Evolutionary conservation across 2,797 vertebrate genomes (phyloP).

Genomic region (Cossypha caffra): DNA sequence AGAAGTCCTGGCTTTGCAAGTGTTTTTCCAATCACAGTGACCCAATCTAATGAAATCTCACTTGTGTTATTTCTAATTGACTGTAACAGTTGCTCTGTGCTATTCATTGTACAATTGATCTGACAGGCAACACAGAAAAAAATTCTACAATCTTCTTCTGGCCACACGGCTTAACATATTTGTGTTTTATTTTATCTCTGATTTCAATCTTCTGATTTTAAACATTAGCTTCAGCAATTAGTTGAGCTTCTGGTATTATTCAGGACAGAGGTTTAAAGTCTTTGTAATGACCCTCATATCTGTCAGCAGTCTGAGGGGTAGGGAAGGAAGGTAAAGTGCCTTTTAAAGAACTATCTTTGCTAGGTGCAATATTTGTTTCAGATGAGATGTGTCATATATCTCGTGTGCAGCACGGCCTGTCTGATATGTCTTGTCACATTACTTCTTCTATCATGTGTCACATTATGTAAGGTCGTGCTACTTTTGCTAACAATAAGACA

Average conservation of each 20-base stretch:
- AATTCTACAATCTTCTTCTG: background rate
- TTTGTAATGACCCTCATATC: background rate
- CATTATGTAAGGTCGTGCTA: constrained; percentile 54
- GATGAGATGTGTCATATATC: constrained; percentile 48
- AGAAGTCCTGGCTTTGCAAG: background rate
- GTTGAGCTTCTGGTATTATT: background rate
- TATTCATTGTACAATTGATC: background rate
- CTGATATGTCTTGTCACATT: constrained; percentile 58
- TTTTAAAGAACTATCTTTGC: constrained; percentile 43
- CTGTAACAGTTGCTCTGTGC: background rate
- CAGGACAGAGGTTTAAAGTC: background rate
- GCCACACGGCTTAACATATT: background rate
- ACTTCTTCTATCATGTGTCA: constrained; percentile 46
- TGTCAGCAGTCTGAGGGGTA: background rate
- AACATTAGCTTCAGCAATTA: background rate
- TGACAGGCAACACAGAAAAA: background rate
- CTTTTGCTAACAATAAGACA: constrained; percentile 54
- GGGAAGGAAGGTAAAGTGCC: background rate
- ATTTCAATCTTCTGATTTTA: background rate
- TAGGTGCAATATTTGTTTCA: constrained; percentile 51
- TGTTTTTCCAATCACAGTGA: background rate
- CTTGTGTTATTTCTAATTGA: background rate
- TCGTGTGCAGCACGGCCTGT: background rate
- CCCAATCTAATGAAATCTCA: background rate
- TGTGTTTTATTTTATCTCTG: background rate